Evolutionary conservation across 2,113 vertebrate genomes (phyloP).

Genomic region (Saimiri boliviensis): DNA sequence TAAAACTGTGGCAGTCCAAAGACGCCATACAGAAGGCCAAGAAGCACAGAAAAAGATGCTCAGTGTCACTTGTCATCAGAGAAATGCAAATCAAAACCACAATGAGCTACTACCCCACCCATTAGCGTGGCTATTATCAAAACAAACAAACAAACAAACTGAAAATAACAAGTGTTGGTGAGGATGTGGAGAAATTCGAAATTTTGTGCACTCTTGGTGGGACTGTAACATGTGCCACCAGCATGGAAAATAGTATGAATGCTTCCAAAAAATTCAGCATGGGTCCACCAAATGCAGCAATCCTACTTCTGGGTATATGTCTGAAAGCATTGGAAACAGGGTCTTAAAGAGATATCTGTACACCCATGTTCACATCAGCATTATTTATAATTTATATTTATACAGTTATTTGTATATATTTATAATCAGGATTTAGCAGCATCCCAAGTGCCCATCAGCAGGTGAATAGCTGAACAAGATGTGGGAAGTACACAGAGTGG

Average conservation of each 20-base stretch:
- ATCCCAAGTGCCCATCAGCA: accelerated
- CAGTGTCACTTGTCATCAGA: background rate
- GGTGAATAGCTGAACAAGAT: background rate
- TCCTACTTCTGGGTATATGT: background rate
- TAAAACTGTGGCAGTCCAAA: too few relatives aligned
- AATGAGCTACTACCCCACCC: too few relatives aligned
- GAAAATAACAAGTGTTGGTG: background rate
- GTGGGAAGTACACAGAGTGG: accelerated
- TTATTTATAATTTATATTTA: too few relatives aligned
- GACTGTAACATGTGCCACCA: accelerated
- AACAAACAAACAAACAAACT: background rate
- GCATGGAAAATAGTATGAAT: accelerated
- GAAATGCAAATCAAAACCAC: background rate
- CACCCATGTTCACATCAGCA: too few relatives aligned
- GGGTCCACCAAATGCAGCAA: accelerated
- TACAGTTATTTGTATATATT: too few relatives aligned
- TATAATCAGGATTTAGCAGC: background rate
- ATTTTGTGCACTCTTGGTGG: too few relatives aligned
- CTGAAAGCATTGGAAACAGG: background rate
- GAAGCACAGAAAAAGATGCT: background rate
- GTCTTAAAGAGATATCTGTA: too few relatives aligned
- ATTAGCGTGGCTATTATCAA: background rate
- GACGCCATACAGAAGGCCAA: background rate
- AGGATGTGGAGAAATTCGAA: background rate
- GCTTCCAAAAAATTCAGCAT: background rate